These are phyloP conservation scores for Cryptus viduatorius DNA, from an alignment of 2,888 invertebrate species.

Conservation along the genomic window DNA sequence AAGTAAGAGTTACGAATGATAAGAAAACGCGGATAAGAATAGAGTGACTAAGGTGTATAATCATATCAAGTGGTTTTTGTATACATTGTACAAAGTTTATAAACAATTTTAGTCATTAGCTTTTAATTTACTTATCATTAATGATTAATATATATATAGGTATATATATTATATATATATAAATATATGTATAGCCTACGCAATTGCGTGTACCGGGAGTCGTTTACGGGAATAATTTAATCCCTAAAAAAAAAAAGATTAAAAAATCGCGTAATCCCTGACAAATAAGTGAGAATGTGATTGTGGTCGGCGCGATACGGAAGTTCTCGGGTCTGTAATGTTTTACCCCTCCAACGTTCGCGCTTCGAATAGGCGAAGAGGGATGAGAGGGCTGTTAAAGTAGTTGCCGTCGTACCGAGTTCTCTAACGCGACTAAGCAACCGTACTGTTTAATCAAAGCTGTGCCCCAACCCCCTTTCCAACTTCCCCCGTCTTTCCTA, in stretches of 20 bases:
- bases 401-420: slow-evolving; percentile 10
- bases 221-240: slow-evolving; percentile 48
- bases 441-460: slow-evolving; percentile 46
- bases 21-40: slow-evolving; percentile 67
- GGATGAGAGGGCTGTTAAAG: slow-evolving; percentile 23
- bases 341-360: slow-evolving; percentile 46
- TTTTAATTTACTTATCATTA: slow-evolving; percentile 79
- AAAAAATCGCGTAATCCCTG: slow-evolving; percentile 68
- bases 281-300: slow-evolving; percentile 78
- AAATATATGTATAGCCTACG: slow-evolving; percentile 56
- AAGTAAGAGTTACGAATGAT: slow-evolving; percentile 62
- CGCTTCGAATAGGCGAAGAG: slow-evolving; percentile 52
- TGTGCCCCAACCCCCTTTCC: neutral
- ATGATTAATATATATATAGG: slow-evolving; percentile 49
- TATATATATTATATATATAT: slow-evolving; percentile 47
- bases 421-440: slow-evolving; percentile 39
- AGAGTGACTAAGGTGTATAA: slow-evolving; percentile 78
- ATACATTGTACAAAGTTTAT: slow-evolving; percentile 82
- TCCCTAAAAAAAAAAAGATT: slow-evolving; percentile 1
- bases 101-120: slow-evolving; percentile 82
- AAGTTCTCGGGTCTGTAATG: slow-evolving; percentile 38
- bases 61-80: slow-evolving; percentile 83
- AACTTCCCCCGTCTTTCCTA: neutral
- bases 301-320: slow-evolving; percentile 62
- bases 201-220: slow-evolving; percentile 53